Evolutionary conservation across 2,113 vertebrate species (phyloP).

Genomic region (Lagopus leucura): DNA sequence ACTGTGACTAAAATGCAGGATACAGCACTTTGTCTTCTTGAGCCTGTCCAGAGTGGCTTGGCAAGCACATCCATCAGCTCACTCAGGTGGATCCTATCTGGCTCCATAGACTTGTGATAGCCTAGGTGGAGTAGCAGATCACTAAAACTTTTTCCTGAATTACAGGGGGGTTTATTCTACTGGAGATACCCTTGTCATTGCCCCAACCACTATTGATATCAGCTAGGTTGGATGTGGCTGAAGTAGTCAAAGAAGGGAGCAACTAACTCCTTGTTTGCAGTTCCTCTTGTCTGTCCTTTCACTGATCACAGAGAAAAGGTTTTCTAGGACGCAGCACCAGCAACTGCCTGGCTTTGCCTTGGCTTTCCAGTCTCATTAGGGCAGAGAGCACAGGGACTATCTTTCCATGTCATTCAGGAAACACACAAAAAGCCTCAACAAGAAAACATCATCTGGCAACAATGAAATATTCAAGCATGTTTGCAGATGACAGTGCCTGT

Average conservation of each 20-base stretch:
- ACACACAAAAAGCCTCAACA: background rate
- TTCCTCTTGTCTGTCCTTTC: background rate
- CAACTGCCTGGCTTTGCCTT: background rate
- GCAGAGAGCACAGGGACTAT: constrained; percentile 3
- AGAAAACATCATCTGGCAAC: constrained; percentile 11
- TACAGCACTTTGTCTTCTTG: too few relatives aligned
- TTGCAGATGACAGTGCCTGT: background rate
- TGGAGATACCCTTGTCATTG: background rate
- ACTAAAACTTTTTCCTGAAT: too few relatives aligned
- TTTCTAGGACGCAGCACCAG: background rate
- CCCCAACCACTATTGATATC: background rate
- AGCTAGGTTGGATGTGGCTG: background rate
- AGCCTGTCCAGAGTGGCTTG: too few relatives aligned
- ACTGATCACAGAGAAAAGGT: background rate
- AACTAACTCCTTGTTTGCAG: background rate
- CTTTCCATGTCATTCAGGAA: constrained; percentile 2
- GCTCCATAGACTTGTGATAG: too few relatives aligned
- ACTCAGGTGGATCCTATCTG: too few relatives aligned
- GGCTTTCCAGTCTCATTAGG: background rate
- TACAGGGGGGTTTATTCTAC: too few relatives aligned
- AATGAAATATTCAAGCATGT: constrained; percentile 70
- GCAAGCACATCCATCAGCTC: too few relatives aligned
- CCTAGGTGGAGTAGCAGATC: too few relatives aligned
- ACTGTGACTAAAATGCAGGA: too few relatives aligned
- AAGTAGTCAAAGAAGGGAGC: background rate